phyloP scores from a whole-genome alignment of 2,888 invertebrate genomes.

The Frankliniella fusca region DNA sequence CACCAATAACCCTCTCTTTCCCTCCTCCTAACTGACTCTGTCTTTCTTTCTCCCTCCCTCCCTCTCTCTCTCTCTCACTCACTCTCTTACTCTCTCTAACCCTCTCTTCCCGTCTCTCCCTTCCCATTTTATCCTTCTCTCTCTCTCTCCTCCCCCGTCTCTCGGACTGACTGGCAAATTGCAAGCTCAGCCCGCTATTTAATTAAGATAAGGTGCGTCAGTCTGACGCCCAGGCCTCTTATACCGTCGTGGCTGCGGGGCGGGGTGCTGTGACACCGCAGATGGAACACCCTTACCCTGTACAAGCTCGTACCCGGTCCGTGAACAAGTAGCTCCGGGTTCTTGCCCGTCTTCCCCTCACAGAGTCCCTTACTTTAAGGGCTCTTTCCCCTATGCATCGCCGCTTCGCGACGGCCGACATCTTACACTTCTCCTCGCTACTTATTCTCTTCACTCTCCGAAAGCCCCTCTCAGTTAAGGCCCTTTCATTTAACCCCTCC shows the following conservation, averaged over 20 bases:
- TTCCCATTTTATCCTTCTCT: background rate
- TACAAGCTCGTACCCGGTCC: too few relatives aligned
- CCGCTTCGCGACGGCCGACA: too few relatives aligned
- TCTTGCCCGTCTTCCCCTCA: too few relatives aligned
- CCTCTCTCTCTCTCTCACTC: background rate
- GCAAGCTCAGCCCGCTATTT: conserved; percentile 14
- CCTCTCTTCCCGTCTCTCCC: background rate
- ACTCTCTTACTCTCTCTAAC: background rate
- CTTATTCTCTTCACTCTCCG: too few relatives aligned
- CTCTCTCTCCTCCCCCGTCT: background rate
- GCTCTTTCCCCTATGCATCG: too few relatives aligned
- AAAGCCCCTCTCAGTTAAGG: too few relatives aligned
- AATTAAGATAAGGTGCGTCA: conserved; percentile 11
- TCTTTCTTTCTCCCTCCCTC: background rate
- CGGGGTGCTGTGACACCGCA: background rate
- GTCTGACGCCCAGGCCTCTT: background rate
- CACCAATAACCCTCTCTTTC: background rate
- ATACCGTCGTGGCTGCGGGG: background rate
- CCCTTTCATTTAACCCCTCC: too few relatives aligned
- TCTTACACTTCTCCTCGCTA: too few relatives aligned
- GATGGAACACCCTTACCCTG: too few relatives aligned
- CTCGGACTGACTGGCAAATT: background rate
- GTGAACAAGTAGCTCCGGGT: too few relatives aligned
- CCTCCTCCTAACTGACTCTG: background rate
- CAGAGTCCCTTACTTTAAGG: too few relatives aligned